Base-by-base conservation (phyloP, 2,113 vertebrate species). In the Corvus hawaiiensis region DNA sequence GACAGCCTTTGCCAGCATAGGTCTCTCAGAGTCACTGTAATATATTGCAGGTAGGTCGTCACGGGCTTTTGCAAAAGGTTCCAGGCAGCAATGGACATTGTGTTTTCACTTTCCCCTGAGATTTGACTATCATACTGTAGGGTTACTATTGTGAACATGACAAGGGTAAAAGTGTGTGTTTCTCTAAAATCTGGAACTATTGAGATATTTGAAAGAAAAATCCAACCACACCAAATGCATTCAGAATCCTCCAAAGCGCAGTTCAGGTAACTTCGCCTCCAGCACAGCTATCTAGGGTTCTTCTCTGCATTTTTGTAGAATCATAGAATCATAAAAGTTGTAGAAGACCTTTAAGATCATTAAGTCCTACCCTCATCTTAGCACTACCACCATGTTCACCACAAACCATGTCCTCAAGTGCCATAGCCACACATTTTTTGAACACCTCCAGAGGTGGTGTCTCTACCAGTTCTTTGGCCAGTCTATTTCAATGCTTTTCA, bases 321-420 rank as follows among this genome's bases (percentile, higher is more conserved):
- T 24, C 27, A 43, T 22, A 17, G 79, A 54, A 49, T 56, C 8
- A 56, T 49, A 19, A 33, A 49, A 8, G 6, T 84, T 56, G 18
- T 35, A 48, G 62, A 69, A 35, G 8, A 20, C 22, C 12, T 56
- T 32, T 35, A 55, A 23, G 21, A 62, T 54, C 18, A 44, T 20
- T 21, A 43, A 83, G 30, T 16, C 32, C 41, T 69, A 33, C 48
- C 12, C 4, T 55, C 10, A 20, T 43, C 22, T 41, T 56, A 49
- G 39, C 12, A 17, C 32, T 61, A 63, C 22, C 32, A 49, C 10
- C 15, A 43, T 0, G 0, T 69, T 77, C 63, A 56, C 35, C 22
- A 43, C 17, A 77, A 76, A 49, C 41, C 17, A 27, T 11, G 17
- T 68, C 26, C 48, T 62, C 22, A 63, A 69, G 21, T 49, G 35